Conservation (phyloP, 2,113 vertebrate species). For the Rousettus leschenaultii region DNA sequence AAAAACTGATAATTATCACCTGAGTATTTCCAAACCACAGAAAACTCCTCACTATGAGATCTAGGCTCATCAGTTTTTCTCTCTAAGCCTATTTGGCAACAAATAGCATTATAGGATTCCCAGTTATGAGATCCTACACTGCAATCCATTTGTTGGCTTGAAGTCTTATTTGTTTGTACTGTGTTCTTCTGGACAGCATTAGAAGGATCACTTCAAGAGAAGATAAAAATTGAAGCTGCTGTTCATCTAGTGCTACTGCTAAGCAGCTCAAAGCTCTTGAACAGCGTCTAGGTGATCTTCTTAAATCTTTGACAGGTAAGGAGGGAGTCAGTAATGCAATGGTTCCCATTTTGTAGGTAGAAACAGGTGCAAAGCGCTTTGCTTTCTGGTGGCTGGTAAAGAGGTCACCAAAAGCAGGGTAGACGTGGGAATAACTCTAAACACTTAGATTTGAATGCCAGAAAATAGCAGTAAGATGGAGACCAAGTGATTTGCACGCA, state of each 20-base stretch:
- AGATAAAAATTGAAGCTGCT: conserved; percentile 66
- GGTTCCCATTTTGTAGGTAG: conserved; percentile 74
- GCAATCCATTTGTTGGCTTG: conserved; percentile 7
- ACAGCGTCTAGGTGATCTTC: conserved; percentile 64
- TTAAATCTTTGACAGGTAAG: conserved; percentile 65
- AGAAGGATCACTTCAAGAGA: conserved; percentile 65
- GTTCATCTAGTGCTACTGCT: conserved; percentile 59
- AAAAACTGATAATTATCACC: neutral
- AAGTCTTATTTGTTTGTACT: conserved; percentile 57
- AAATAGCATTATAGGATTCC: neutral
- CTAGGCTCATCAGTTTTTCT: neutral
- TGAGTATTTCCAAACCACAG: neutral
- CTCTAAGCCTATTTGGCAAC: conserved; percentile 24
- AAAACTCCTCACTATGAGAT: neutral
- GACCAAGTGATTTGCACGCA: neutral
- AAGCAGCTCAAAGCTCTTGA: conserved; percentile 64
- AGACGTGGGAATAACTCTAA: neutral
- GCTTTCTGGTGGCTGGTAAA: neutral
- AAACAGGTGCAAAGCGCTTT: conserved; percentile 2
- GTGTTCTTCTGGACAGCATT: conserved; percentile 68
- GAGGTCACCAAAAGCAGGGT: neutral
- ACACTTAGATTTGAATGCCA: neutral
- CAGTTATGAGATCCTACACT: neutral
- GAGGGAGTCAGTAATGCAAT: conserved; percentile 65
- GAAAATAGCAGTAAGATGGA: neutral